Conservation (phyloP, 2,113 vertebrate genomes). For the Ammodytes marinus region DNA sequence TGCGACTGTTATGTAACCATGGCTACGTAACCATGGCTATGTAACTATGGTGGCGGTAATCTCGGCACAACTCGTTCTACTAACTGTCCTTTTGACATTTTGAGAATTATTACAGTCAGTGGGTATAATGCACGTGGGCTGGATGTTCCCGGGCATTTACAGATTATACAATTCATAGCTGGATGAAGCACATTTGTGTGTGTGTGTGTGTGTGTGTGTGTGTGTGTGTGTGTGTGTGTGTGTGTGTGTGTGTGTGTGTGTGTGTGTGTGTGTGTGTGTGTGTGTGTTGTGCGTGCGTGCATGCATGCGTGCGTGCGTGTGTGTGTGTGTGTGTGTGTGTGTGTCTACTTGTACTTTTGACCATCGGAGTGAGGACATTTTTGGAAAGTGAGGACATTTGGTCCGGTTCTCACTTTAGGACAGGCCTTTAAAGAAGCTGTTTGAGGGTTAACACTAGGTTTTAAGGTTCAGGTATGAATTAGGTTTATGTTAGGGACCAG, state of each 20-base stretch:
- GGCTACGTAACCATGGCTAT: constrained; percentile 48
- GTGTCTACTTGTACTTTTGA: too few relatives aligned
- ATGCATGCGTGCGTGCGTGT: constrained; percentile 3
- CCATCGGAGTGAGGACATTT: too few relatives aligned
- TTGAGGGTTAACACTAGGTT: too few relatives aligned
- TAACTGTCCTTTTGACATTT: constrained; percentile 52
- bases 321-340: not conserved
- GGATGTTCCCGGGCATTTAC: constrained; percentile 14
- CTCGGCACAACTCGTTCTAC: constrained; percentile 60
- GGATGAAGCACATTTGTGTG: constrained; percentile 15
- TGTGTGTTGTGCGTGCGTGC: constrained; percentile 3
- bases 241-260: not conserved
- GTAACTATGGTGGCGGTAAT: constrained; percentile 74
- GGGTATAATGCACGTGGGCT: constrained; percentile 9
- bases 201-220: constrained; percentile 3
- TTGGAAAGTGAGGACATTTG: too few relatives aligned
- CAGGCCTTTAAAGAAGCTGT: too few relatives aligned
- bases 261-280: not conserved
- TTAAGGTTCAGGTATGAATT: too few relatives aligned
- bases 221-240: constrained; percentile 4
- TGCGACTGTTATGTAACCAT: constrained; percentile 73
- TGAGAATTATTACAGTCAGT: constrained; percentile 44
- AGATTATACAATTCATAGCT: constrained; percentile 15
- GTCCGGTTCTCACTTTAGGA: too few relatives aligned
- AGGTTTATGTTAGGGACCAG: too few relatives aligned